phyloP scores from a whole-genome alignment of 2,797 vertebrate species.

The Darevskia mixta region DNA sequence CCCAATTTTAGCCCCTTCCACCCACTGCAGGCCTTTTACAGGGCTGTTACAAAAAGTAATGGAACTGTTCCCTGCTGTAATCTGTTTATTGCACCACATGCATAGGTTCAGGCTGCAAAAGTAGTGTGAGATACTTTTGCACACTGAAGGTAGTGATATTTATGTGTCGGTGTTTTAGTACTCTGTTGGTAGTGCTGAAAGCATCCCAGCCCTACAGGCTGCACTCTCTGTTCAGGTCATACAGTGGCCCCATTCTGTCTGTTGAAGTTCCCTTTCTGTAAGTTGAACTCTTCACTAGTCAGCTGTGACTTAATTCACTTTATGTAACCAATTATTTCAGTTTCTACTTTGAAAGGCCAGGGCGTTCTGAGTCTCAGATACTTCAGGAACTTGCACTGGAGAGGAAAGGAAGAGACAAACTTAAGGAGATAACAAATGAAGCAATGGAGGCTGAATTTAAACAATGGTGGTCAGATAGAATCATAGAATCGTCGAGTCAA shows the following conservation, averaged over 20 bases:
- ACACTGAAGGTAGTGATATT: background rate
- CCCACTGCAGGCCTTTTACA: background rate
- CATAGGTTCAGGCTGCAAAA: background rate
- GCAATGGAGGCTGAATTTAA: background rate
- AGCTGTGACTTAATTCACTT: conserved; percentile 24
- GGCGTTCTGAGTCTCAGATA: background rate
- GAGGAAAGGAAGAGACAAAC: background rate
- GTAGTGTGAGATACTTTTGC: background rate
- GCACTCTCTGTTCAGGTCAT: background rate
- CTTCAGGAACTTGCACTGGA: background rate
- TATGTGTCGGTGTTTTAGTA: background rate
- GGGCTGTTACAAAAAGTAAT: background rate
- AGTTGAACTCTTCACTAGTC: background rate
- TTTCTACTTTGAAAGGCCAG: conserved; percentile 1
- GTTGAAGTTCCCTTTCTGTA: background rate
- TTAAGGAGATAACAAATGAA: background rate
- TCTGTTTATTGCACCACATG: background rate
- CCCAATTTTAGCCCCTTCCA: background rate
- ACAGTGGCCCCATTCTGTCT: conserved; percentile 3
- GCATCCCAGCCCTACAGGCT: background rate
- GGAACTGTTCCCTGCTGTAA: background rate
- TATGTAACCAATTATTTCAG: conserved; percentile 32
- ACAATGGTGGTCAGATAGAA: background rate
- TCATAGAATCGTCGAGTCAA: no score
- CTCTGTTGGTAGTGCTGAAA: background rate